phyloP scores from a whole-genome alignment of 2,113 vertebrate species.

The Grammomys dolichurus region DNA sequence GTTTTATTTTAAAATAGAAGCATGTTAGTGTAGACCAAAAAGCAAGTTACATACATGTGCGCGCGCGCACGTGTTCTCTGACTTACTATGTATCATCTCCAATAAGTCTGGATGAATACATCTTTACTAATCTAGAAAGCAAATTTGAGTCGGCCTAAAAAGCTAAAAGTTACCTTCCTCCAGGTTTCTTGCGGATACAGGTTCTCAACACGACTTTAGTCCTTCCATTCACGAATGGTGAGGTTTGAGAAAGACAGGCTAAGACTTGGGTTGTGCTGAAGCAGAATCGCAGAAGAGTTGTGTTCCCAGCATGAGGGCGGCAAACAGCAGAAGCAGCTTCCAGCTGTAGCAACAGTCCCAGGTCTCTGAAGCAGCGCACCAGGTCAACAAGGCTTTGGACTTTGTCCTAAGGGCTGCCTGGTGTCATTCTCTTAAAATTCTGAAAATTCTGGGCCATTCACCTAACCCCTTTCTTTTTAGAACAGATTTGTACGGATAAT shows the following conservation, averaged over 20 bases:
- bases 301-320: too few relatives aligned
- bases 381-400: not conserved
- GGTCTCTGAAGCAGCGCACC: too few relatives aligned
- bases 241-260: not conserved
- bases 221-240: not conserved
- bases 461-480: not conserved
- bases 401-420: not conserved
- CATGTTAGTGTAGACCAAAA: not conserved
- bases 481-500: not conserved
- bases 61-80: not conserved
- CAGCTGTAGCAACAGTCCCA: not conserved
- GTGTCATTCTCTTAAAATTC: not conserved
- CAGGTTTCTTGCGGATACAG: not conserved
- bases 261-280: rapidly evolving
- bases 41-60: not conserved
- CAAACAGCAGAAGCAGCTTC: not conserved
- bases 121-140: constrained; percentile 16
- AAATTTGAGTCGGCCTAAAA: not conserved
- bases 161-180: not conserved
- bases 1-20: constrained; percentile 26
- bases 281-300: not conserved
- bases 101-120: not conserved
- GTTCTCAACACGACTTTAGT: not conserved
- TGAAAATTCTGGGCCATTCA: not conserved
- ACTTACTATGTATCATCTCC: not conserved